Percentiles rank a stretch among this genome's conserved stretches.
Conservation (phyloP, 2,797 vertebrate genomes). For the Aythya fuligula region DNA sequence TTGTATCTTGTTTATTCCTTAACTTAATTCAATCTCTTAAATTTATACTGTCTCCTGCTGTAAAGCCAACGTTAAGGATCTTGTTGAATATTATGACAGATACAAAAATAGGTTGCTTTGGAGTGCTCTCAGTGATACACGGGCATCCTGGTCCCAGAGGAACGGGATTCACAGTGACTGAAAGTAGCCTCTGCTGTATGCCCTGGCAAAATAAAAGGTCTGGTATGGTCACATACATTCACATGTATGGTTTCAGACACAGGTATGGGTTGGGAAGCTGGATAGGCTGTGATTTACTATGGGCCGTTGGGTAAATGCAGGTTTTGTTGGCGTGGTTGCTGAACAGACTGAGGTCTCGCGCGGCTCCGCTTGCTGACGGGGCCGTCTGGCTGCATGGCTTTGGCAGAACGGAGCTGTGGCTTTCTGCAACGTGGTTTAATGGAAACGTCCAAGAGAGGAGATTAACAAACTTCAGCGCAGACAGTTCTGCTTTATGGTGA, state of each 20-base stretch:
- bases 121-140: background rate
- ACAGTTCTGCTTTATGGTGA: constrained; percentile 38
- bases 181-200: background rate
- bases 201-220: background rate
- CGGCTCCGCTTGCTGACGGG: background rate
- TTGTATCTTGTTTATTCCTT: constrained; percentile 22
- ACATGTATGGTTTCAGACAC: background rate
- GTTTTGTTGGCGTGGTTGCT: constrained; percentile 15
- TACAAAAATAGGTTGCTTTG: background rate
- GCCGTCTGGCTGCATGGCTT: background rate
- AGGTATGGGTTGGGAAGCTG: background rate
- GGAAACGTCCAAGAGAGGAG: constrained; percentile 31
- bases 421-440: constrained; percentile 32
- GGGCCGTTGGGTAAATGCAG: constrained; percentile 11
- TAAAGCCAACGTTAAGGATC: background rate
- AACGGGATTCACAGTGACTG: background rate
- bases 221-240: background rate
- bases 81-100: background rate
- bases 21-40: background rate
- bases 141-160: background rate
- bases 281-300: background rate
- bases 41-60: background rate
- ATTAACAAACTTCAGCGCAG: constrained; percentile 13
- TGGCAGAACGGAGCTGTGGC: constrained; percentile 33
- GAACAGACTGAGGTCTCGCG: background rate